Percentiles rank a stretch among this genome's conserved stretches.
Conservation (phyloP, 2,113 vertebrate genomes). For the Pomatorhinus ruficollis region DNA sequence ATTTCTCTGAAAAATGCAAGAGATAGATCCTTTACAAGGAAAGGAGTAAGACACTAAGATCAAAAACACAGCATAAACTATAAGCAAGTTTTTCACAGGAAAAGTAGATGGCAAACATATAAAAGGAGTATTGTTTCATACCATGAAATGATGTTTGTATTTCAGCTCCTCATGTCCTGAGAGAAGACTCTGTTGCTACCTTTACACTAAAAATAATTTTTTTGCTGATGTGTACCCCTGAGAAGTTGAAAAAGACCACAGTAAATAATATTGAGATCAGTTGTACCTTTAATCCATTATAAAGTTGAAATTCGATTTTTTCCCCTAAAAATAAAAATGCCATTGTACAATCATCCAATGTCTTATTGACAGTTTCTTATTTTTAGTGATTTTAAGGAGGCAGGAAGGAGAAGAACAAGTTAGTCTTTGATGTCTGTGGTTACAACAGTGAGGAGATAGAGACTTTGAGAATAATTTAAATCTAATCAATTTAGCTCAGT, state of each 20-base stretch:
- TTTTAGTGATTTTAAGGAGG: conserved; percentile 66
- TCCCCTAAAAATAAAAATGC: conserved; percentile 49
- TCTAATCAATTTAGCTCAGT: conserved; percentile 57
- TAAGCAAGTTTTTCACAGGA: neutral
- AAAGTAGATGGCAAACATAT: neutral
- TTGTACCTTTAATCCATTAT: conserved; percentile 61
- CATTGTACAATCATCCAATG: neutral
- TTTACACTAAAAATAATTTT: neutral
- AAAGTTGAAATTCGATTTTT: conserved; percentile 43
- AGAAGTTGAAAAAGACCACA: conserved; percentile 3
- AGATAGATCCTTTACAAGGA: neutral
- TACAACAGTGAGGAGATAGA: neutral
- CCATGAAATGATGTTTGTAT: neutral
- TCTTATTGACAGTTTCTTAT: conserved; percentile 68
- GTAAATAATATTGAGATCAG: neutral
- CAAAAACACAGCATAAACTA: neutral
- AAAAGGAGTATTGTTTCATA: neutral
- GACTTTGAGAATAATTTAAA: conserved; percentile 54
- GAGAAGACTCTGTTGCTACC: neutral
- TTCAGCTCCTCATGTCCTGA: neutral
- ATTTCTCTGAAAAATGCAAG: neutral
- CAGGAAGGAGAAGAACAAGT: conserved; percentile 20
- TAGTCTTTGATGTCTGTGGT: conserved; percentile 52
- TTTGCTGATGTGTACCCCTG: neutral
- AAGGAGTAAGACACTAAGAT: neutral